Base-by-base conservation (phyloP, 1,140 invertebrate genomes). In the Cherax destructor region DNA sequence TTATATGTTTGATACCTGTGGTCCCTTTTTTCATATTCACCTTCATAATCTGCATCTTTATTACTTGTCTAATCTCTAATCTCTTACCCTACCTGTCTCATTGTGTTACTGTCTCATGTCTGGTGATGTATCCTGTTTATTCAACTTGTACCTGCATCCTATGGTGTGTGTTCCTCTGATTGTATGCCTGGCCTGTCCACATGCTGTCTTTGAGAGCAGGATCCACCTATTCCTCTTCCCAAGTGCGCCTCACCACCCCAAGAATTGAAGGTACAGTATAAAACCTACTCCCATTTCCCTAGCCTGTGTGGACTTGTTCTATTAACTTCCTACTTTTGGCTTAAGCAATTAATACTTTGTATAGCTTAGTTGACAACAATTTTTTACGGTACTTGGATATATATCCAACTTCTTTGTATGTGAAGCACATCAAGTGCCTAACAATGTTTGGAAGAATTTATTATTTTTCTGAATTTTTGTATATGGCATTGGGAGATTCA, bases 231-330 rank as follows among this genome's bases (percentile, higher is more conserved):
- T 81, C 87, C 87, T 86, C 69, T 74, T 74, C 83, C 83, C 83
- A 85, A 85, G 83, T 85, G 69, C 83, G 76, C n/a, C 83, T 79
- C 61, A 52, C 72, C 88, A 78, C 89, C 74, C 89, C 89, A 30
- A 77, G 89, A 79, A 91, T 91, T n/a, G 89, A 91, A 91, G 89
- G 89, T 91, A 91, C 83, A 69, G 89, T 91, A 72, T 52, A 24
- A 78, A 50, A 85, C 9, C 69, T 30, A 84, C 49, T 61, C 56
- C 24, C 52, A 59, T 24, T 30, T 56, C 85, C 74, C 85, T 74
- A 16, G 52, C 85, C 85, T 78, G n/a, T 21, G 41, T 52, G n/a
- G 50, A 21, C 79, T 59, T 41, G 47, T 24, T 61, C 69, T 61
- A 13, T n/a, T 24, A 13, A 3, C 78, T 49, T 59, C 16, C 61